A percentile compares a stretch with the other conserved stretches of the same genome.
These are phyloP conservation scores for Antheraea pernyi DNA, from an alignment of 1,140 invertebrate genomes.

Conservation along the genomic window DNA sequence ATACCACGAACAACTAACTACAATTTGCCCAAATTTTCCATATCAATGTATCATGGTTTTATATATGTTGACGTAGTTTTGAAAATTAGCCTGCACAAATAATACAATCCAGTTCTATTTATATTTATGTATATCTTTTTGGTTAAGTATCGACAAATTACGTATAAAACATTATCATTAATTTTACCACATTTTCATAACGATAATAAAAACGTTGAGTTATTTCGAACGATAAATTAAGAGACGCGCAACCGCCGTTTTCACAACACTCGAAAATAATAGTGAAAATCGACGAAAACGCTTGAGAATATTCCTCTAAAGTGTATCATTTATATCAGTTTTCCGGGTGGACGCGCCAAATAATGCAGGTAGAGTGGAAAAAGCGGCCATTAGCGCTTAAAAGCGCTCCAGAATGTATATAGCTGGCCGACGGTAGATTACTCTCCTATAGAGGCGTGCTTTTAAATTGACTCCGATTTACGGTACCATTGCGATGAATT, in stretches of 20 bases:
- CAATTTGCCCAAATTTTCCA: too few species aligned
- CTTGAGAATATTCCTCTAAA: neutral
- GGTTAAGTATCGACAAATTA: too few species aligned
- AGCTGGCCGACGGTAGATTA: neutral
- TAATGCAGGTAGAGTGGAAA: conserved; percentile 34
- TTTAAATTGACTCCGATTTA: conserved; percentile 1
- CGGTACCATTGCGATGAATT: neutral
- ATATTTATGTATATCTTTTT: too few species aligned
- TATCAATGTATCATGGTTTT: too few species aligned
- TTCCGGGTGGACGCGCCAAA: conserved; percentile 30
- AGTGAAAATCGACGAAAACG: neutral
- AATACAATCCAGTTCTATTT: too few species aligned
- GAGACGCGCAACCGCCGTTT: neutral
- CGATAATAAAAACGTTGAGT: neutral
- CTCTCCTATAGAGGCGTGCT: neutral
- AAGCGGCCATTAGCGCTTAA: conserved; percentile 30
- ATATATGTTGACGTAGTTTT: too few species aligned
- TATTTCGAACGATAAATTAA: neutral
- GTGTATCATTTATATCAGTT: conserved; percentile 30
- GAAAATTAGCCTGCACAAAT: too few species aligned
- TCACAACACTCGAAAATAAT: neutral
- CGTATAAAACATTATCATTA: neutral
- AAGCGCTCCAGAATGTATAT: conserved; percentile 15
- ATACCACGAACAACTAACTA: too few species aligned
- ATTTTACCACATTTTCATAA: neutral